Conservation (phyloP, 2,113 vertebrate genomes). For the Erpornis zantholeuca region DNA sequence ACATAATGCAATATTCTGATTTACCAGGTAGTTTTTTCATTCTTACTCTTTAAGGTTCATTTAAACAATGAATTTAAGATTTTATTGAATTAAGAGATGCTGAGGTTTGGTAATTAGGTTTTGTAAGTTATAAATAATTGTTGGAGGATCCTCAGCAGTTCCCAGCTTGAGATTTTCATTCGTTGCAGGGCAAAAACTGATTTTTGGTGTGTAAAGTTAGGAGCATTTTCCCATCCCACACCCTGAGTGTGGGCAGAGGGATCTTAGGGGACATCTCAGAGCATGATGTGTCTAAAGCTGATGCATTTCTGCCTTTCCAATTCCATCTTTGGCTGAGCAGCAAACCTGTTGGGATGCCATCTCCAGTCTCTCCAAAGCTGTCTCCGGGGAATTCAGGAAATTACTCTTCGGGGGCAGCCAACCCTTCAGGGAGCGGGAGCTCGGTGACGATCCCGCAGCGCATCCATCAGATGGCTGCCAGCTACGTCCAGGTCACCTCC, state of each 20-base stretch:
- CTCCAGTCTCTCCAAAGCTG: slow-evolving; percentile 95
- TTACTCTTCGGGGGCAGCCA: slow-evolving; percentile 87
- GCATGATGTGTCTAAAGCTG: not conserved
- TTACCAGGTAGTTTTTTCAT: not conserved
- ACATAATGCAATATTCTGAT: not conserved
- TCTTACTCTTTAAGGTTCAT: not conserved
- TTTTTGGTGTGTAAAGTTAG: not conserved
- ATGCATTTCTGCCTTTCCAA: not conserved
- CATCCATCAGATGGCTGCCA: slow-evolving; percentile 99
- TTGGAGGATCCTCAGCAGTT: not conserved
- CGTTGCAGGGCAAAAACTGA: not conserved
- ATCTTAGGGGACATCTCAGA: not conserved
- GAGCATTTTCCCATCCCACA: not conserved
- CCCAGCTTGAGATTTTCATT: not conserved
- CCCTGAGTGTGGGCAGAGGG: not conserved
- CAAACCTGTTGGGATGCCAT: slow-evolving; percentile 94
- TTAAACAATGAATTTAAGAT: not conserved
- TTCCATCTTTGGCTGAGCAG: slow-evolving; percentile 43
- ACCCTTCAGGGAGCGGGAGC: slow-evolving; percentile 84
- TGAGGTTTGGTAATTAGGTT: not conserved
- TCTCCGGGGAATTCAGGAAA: slow-evolving; percentile 92
- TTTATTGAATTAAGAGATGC: not conserved
- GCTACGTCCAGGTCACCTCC: slow-evolving; percentile 97
- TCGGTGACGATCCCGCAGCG: slow-evolving; percentile 97
- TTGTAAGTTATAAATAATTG: not conserved